phyloP scores from a whole-genome alignment of 1,140 invertebrate species.

The Eulimnadia texana region DNA sequence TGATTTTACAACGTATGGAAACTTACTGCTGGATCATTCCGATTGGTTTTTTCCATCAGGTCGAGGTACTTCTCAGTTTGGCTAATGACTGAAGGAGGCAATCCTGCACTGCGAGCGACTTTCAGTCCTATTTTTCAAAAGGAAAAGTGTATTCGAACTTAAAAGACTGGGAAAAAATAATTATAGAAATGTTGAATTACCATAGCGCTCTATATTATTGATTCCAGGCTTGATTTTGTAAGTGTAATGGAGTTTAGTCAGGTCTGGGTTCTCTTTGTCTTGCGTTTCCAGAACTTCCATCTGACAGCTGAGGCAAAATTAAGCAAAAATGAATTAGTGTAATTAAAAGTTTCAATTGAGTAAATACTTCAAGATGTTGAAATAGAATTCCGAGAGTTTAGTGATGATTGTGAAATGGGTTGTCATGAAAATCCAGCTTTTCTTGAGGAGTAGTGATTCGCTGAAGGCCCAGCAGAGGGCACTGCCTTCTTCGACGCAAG shows the following conservation, averaged over 20 bases:
- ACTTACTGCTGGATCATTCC: background rate
- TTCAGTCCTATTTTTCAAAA: background rate
- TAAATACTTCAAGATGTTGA: slow-evolving; percentile 56
- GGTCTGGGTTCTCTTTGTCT: slow-evolving; percentile 17
- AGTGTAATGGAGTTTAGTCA: slow-evolving; percentile 32
- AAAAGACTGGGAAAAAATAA: too few species aligned
- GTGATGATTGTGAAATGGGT: slow-evolving; percentile 68
- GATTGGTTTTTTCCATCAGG: background rate
- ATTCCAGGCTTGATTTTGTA: slow-evolving; percentile 27
- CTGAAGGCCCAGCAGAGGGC: slow-evolving; percentile 66
- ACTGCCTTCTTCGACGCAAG: slow-evolving; percentile 64
- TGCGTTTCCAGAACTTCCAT: slow-evolving; percentile 28
- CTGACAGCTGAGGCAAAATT: slow-evolving; percentile 27
- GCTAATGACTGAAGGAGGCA: background rate
- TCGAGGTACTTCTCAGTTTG: background rate
- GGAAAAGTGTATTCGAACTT: too few species aligned
- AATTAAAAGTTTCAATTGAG: background rate
- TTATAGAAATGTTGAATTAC: slow-evolving; percentile 19
- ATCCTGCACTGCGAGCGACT: background rate
- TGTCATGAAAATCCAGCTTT: slow-evolving; percentile 62
- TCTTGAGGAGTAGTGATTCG: slow-evolving; percentile 48
- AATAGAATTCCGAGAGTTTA: slow-evolving; percentile 52
- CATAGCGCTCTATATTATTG: slow-evolving; percentile 30
- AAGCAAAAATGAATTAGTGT: slow-evolving; percentile 20
- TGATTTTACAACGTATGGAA: too few species aligned